Percentiles rank a stretch among this genome's conserved stretches.
Evolutionary conservation across 2,888 invertebrate genomes (phyloP).

Genomic region (Nebria salina): DNA sequence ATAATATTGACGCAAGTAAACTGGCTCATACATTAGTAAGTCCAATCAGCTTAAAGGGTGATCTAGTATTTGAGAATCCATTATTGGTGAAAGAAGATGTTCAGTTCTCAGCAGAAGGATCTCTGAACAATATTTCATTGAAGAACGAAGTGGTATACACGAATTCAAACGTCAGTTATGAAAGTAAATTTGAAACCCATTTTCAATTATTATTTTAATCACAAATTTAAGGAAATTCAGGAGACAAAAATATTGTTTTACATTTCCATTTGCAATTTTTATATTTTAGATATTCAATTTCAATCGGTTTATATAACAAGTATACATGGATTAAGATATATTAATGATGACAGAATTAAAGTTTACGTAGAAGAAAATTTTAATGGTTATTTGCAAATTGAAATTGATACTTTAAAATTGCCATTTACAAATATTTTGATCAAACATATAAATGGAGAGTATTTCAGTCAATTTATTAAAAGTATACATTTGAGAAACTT

Average conservation of each 20-base stretch:
- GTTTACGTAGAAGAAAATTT: constrained; percentile 21
- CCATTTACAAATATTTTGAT: constrained; percentile 55
- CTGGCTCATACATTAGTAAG: constrained; percentile 52
- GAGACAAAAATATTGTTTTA: too few species aligned
- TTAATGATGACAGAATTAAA: constrained; percentile 24
- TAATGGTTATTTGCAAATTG: constrained; percentile 23
- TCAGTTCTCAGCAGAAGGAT: constrained; percentile 42
- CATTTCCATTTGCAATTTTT: not conserved
- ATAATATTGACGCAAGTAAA: constrained; percentile 52
- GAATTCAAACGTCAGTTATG: constrained; percentile 27
- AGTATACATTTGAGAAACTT: constrained; percentile 63
- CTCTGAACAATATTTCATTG: constrained; percentile 51
- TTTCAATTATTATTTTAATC: too few species aligned
- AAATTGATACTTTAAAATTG: constrained; percentile 27
- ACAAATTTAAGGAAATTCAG: too few species aligned
- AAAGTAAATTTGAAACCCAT: constrained; percentile 14
- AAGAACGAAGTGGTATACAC: constrained; percentile 51
- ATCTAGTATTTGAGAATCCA: constrained; percentile 53
- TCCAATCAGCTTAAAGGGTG: constrained; percentile 52
- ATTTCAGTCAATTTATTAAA: constrained; percentile 62
- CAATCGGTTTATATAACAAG: not conserved
- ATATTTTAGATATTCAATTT: constrained; percentile 52
- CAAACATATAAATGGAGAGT: constrained; percentile 62
- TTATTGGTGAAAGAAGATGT: constrained; percentile 51
- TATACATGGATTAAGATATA: constrained; percentile 19